Conservation (phyloP, 2,888 invertebrate genomes). For the Lithosia quadra region DNA sequence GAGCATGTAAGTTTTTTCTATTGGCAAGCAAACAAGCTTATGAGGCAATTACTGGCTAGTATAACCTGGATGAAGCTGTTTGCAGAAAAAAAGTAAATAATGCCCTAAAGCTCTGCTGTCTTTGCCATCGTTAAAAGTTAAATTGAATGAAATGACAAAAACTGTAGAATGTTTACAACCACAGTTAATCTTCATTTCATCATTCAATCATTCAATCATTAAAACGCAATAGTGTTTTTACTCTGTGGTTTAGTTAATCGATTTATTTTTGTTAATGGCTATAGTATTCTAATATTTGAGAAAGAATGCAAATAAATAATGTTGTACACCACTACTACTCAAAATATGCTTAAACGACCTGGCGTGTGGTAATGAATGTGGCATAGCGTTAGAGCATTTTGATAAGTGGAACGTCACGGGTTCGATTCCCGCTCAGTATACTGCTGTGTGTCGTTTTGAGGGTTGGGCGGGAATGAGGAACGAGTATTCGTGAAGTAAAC, state of each 20-base stretch:
- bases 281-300: no score
- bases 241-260: conserved; percentile 6
- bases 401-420: no score
- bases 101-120: conserved; percentile 35
- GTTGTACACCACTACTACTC: no score
- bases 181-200: conserved; percentile 47
- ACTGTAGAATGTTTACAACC: conserved; percentile 48
- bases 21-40: conserved; percentile 53
- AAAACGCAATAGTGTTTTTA: conserved; percentile 49
- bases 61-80: conserved; percentile 69
- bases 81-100: conserved; percentile 56
- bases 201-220: no score
- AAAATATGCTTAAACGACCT: no score
- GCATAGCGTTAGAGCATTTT: no score
- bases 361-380: no score
- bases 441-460: no score
- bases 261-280: conserved; percentile 22
- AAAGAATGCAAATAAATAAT: conserved; percentile 8
- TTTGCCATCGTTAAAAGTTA: conserved; percentile 45
- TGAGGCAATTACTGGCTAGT: conserved; percentile 69
- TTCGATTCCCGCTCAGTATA: conserved; percentile 7
- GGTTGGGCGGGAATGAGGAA: no score
- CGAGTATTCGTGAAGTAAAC: no score
- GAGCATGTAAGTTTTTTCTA: conserved; percentile 61
- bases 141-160: conserved; percentile 49